Evolutionary conservation across 2,113 vertebrate genomes (phyloP).

Genomic region (Sprattus sprattus): DNA sequence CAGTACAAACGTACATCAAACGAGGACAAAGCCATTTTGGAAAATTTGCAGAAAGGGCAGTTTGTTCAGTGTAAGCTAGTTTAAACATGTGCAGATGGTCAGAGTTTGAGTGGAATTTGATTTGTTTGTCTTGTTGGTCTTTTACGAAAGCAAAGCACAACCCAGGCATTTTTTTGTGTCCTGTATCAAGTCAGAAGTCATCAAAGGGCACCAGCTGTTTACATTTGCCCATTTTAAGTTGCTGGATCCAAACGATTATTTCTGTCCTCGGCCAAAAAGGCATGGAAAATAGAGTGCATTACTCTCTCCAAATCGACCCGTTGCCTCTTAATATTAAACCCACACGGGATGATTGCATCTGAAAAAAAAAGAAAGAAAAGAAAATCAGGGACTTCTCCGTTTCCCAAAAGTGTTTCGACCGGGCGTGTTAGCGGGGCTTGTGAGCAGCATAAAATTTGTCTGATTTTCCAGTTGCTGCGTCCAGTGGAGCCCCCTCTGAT

Average conservation of each 20-base stretch:
- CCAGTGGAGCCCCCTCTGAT: slow-evolving; percentile 12
- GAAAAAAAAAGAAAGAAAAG: not conserved
- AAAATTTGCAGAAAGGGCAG: not conserved
- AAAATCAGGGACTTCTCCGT: not conserved
- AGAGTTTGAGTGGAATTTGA: not conserved
- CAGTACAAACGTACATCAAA: not conserved
- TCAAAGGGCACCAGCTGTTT: slow-evolving; percentile 8
- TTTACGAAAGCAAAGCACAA: not conserved
- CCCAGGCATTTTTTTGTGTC: not conserved
- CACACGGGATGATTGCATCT: not conserved
- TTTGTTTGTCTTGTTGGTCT: not conserved
- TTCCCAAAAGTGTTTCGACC: slow-evolving; percentile 14
- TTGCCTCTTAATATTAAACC: not conserved
- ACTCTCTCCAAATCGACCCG: not conserved
- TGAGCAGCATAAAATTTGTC: slow-evolving; percentile 37
- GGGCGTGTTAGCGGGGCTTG: slow-evolving; percentile 24
- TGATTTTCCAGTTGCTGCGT: slow-evolving; percentile 40
- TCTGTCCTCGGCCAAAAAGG: not conserved
- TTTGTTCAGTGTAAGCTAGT: not conserved
- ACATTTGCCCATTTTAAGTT: not conserved
- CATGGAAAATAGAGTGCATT: not conserved
- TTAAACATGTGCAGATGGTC: not conserved
- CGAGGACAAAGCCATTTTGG: not conserved
- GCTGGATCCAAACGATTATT: not conserved
- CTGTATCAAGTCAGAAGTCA: not conserved